Evolutionary conservation across 2,888 invertebrate genomes (phyloP), one percentile per base, ranked within the genome.

Genomic region (Tuberolachnus salignus): DNA sequence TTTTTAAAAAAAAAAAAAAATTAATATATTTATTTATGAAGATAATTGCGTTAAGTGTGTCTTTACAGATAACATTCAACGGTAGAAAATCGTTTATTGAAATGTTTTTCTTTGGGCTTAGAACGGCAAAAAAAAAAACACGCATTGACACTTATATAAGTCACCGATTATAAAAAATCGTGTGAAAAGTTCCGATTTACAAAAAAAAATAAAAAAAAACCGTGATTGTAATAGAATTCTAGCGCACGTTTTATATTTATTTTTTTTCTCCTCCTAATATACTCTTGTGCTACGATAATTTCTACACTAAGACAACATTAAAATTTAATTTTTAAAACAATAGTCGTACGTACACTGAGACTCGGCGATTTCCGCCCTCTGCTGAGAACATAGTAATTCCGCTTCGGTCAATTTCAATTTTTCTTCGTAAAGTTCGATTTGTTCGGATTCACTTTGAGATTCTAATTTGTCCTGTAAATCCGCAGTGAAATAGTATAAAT

Each of bases 381-480:
- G 88, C 13, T 88, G 81, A 0, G 90, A 90, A 82, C 88, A 88
- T 82, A 88, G 88, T 1, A 91, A 87, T 83, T 92, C 92, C n/a
- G 90, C 89, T 84, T 92, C 92, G 0, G 90, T 90, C 0, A 91
- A 84, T 83, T 88, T 89, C 51, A 92, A 87, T 83, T 91, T 90
- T 84, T 92, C 92, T 82, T 92, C 91, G 83, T 91, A 88, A 0
- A 91, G 85, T 34, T 92, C 89, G 16, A 78, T 59, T 59, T 78
- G 78, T 49, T 78, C 78, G 3, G 78, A 78, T 61, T 78, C 78
- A 81, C 89, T 88, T 82, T 91, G 90, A 82, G 89, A 88, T 67
- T 91, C 89, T 67, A 91, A 83, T 84, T 91, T 90, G 59, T 89
- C 89, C 87, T 87, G 82, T 6, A 88, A 83, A 87, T 34, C 6